phyloP scores from a whole-genome alignment of 2,113 vertebrate genomes.

The Phylloscopus trochilus region DNA sequence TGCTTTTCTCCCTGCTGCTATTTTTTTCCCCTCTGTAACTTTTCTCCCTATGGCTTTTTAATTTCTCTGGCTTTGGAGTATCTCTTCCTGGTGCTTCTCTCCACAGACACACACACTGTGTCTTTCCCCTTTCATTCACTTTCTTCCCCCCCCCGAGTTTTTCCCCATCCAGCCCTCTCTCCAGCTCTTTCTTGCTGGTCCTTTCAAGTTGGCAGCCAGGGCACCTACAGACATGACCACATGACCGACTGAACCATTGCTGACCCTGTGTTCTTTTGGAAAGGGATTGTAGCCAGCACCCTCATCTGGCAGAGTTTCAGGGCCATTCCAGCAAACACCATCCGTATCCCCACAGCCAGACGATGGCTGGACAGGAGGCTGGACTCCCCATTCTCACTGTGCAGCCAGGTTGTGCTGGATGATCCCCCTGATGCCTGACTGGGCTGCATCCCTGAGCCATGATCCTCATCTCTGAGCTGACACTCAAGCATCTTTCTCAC shows the following conservation, averaged over 20 bases:
- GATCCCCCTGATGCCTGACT: neutral
- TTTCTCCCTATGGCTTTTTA: neutral
- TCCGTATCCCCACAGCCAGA: neutral
- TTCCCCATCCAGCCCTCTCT: neutral
- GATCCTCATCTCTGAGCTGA: neutral
- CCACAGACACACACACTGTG: accelerated
- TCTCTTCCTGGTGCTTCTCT: neutral
- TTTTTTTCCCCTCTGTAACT: conserved; percentile 10
- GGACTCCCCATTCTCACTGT: neutral
- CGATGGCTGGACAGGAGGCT: neutral
- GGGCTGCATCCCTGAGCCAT: neutral
- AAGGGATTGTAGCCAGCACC: neutral
- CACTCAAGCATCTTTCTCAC: neutral
- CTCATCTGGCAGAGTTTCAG: neutral
- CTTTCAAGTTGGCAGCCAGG: neutral
- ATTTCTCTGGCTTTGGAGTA: accelerated
- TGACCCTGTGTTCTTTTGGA: neutral
- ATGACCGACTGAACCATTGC: accelerated
- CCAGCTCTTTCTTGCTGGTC: neutral
- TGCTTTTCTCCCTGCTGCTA: neutral
- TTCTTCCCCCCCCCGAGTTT: neutral
- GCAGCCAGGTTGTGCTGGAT: accelerated
- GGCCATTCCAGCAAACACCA: neutral
- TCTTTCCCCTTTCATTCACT: neutral
- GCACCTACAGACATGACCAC: accelerated